phyloP scores from a whole-genome alignment of 1,140 invertebrate species.

The Lepeophtheirus salmonis region DNA sequence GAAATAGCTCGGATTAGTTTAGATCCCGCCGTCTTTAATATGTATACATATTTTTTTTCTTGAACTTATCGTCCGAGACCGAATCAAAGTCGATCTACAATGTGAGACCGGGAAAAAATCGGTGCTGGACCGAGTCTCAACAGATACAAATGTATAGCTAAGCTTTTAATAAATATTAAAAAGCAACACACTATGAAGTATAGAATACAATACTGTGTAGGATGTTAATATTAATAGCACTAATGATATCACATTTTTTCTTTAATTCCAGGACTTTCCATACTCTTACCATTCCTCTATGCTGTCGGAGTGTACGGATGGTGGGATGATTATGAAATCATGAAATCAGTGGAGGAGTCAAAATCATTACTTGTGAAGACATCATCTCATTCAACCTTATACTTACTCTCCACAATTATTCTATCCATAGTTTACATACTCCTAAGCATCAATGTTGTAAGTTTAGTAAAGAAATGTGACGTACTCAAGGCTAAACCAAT shows the following conservation, averaged over 20 bases:
- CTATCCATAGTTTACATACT: background rate
- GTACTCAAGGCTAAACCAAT: background rate
- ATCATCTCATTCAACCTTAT: background rate
- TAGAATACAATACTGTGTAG: no score
- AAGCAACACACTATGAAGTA: no score
- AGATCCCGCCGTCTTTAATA: no score
- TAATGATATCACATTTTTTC: background rate
- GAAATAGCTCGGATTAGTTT: no score
- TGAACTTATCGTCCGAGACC: no score
- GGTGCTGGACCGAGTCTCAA: no score
- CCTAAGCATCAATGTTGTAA: background rate
- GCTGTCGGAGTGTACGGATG: background rate
- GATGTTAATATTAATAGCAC: background rate
- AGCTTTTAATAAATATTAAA: no score
- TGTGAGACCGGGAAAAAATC: no score
- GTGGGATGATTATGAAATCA: background rate
- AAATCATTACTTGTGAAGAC: no score
- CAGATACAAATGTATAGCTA: no score
- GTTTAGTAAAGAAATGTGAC: background rate
- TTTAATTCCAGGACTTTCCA: background rate
- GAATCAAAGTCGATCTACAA: no score
- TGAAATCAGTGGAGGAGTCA: background rate
- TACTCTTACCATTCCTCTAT: background rate
- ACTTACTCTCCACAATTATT: background rate
- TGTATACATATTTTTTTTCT: no score